Conservation (phyloP, 1,140 invertebrate genomes). For the Telenomus remus region DNA sequence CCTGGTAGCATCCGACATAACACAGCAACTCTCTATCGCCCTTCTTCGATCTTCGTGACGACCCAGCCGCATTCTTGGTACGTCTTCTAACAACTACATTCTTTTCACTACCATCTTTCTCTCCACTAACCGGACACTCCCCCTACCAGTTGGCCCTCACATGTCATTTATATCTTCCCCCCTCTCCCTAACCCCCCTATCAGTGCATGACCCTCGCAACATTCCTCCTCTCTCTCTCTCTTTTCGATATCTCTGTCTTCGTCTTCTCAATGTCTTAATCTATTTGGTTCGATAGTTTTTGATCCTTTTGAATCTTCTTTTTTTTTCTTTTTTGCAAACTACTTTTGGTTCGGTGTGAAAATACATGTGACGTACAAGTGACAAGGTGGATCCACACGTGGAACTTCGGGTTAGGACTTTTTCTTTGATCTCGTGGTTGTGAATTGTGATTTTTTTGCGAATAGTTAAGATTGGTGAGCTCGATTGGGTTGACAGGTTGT, state of each 20-base stretch:
- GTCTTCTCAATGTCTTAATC: not conserved
- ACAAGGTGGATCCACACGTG: no score
- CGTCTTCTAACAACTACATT: constrained; percentile 21
- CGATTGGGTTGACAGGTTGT: not conserved
- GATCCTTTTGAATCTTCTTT: not conserved
- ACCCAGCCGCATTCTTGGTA: constrained; percentile 21
- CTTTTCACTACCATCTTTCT: constrained; percentile 9
- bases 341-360: no score
- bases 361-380: no score
- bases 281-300: not conserved
- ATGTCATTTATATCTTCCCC: constrained; percentile 5
- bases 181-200: not conserved
- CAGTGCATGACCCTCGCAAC: not conserved
- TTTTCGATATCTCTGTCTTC: constrained; percentile 10
- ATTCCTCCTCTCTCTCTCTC: constrained; percentile 6
- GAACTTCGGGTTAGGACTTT: not conserved
- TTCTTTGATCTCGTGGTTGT: not conserved
- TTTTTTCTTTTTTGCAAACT: not conserved
- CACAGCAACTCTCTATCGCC: constrained; percentile 71
- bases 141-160: constrained; percentile 8
- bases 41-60: constrained; percentile 48
- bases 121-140: not conserved
- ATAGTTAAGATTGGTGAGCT: no score
- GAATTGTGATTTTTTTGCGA: constrained; percentile 2
- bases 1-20: constrained; percentile 73